Conservation (phyloP, 1,140 invertebrate genomes). For the Melanaphis sacchari region DNA sequence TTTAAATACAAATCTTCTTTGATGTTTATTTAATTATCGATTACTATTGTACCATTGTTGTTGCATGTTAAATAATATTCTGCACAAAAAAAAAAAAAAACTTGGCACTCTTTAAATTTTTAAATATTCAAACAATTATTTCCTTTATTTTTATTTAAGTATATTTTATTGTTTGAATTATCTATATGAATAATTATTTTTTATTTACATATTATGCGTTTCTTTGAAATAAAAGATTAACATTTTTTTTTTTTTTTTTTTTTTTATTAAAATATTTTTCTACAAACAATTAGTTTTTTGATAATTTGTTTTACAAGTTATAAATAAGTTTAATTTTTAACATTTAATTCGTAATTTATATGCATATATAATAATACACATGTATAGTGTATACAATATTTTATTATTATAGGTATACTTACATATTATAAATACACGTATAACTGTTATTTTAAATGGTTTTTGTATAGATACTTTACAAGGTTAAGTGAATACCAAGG, state of each 20-base stretch:
- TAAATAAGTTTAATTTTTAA: not conserved
- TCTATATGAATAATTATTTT: not conserved
- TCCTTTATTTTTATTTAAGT: not conserved
- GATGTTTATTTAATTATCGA: constrained; percentile 34
- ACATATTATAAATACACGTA: too few species aligned
- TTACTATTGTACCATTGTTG: constrained; percentile 7
- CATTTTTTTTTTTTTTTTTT: too few species aligned
- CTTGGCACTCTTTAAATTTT: not conserved
- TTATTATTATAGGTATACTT: too few species aligned
- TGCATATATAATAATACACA: not conserved
- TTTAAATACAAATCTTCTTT: constrained; percentile 7
- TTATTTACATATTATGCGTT: not conserved
- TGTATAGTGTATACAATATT: too few species aligned
- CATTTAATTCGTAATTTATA: not conserved
- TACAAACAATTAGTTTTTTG: not conserved
- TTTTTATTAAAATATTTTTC: not conserved
- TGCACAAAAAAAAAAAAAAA: not conserved
- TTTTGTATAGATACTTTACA: too few species aligned
- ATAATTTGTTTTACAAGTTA: not conserved
- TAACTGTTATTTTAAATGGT: too few species aligned
- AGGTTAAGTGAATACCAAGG: too few species aligned
- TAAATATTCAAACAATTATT: constrained; percentile 37
- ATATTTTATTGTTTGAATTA: not conserved
- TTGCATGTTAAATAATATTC: not conserved
- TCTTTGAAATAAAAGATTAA: constrained; percentile 11